Evolutionary conservation across 2,888 invertebrate genomes (phyloP), one percentile per base, ranked within the genome.

Genomic region (Dryocosmus kuriphilus): DNA sequence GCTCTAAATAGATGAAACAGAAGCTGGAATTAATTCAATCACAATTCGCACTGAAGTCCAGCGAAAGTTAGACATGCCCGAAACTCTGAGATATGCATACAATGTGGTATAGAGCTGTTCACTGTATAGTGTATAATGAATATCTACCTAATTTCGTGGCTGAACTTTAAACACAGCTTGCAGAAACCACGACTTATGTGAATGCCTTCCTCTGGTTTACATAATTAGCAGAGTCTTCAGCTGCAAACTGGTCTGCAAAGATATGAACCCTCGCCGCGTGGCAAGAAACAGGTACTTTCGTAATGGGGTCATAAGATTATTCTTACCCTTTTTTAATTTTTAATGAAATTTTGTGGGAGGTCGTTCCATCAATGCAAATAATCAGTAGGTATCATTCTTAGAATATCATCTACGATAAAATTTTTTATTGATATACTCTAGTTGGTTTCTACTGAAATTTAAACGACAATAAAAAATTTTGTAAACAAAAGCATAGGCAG

Each of bases 91-190:
- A 65, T 65, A 41, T 41, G 41, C 65, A 65, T 65, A 65, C 41
- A 65, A 65, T 65, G 65, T 41, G 41, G 65, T 65, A 65, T 41
- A 65, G 38, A 65, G 65, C 38, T 35, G 11, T 63, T 32, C 38
- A 38, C 38, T 38, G 65, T 41, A 65, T 32, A 32, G 32, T 1
- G 32, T 8, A 32, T 32, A 32, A 32, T 32, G 32, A 7, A 32
- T 65, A 65, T 65, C 65, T 65, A 41, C 65, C 65, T 65, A 41
- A 65, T 65, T 41, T 65, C 41, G 41, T 14, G 22, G 65, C 24
- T 38, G 24, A 65, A 65, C 65, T 65, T 65, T 65, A 65, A 65
- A 65, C 65, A 65, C 41, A 65, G 65, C 65, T 65, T 65, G 65
- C 65, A 24, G 65, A 65, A 41, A 41, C 65, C 65, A 65, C 65